Base-by-base conservation (phyloP, 2,888 invertebrate genomes). In the Ophioninae sp. region DNA sequence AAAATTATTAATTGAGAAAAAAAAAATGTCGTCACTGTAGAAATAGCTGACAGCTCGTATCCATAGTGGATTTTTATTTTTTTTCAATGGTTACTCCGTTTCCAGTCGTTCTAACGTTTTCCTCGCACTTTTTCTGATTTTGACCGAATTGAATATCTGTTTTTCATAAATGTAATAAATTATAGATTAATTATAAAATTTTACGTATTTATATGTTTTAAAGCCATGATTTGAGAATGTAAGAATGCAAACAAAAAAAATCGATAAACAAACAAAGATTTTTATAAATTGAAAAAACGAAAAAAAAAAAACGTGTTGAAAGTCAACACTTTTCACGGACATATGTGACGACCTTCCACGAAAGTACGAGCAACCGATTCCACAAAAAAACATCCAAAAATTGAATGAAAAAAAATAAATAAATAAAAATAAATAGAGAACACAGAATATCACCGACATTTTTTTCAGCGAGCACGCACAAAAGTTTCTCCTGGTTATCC, bases 401-500 rank as follows among this genome's bases (percentile, higher is more conserved):
- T 17, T 39, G 10, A 20, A 59, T 21, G 39, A 72, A 41, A 59
- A 30, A 20, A 61, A 39, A 23, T 23, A 62, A 13, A 30, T 2
- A 30, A 30, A 30, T 30, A 5, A 10, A 50, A 10, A 30, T n/a
- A 50, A 23, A 44, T 6, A 8, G 20, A 44, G 30, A 68, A 39
- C 7, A 10, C 13, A 67, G 44, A 61, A 61, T 10, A 44, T 69
- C 23, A 50, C 61, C 61, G 20, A 75, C 56, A 6, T 41, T 70
- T 78, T 30, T 78, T 75, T 75, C 20, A 44, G 8, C 56, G 64
- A 50, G 61, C 64, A 57, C 59, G 62, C 68, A 57, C 59, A 23
- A 39, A 50, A 75, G 21, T 73, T 80, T 72, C 76, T 67, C 75
- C 30, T 72, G 56, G 72, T 76, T 76, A 61, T 69, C 56, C 56